A percentile compares a stretch with the other conserved stretches of the same genome.
Conservation (phyloP, 35 echinoderm and acorn worm species). For the Nesometra sesokonis region DNA sequence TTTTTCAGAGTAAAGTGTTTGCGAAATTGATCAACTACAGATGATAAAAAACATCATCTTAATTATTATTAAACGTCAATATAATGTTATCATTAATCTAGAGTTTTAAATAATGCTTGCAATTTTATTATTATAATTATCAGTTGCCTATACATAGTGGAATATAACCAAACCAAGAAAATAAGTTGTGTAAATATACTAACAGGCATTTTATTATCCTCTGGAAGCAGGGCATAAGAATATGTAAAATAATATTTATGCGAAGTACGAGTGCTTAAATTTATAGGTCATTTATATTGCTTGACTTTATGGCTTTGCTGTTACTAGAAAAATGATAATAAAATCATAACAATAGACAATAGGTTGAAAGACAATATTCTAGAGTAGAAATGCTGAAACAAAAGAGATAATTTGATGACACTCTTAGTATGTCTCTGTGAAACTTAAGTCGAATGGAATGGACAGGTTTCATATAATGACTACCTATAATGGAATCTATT, state of each 20-base stretch:
- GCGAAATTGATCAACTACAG: no score
- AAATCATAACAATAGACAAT: background rate
- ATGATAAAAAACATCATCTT: no score
- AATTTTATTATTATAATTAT: no score
- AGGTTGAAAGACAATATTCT: background rate
- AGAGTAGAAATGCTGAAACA: background rate
- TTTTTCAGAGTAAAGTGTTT: no score
- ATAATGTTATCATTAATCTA: no score
- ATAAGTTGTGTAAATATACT: background rate
- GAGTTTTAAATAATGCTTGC: no score
- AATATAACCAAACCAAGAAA: background rate
- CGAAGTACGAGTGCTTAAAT: background rate
- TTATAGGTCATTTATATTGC: background rate
- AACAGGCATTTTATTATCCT: background rate
- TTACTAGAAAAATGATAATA: background rate
- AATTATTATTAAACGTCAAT: no score
- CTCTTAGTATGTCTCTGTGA: background rate
- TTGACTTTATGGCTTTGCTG: background rate
- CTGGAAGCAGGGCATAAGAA: background rate
- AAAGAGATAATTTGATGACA: background rate
- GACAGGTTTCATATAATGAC: no score
- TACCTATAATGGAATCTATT: no score
- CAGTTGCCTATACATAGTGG: no score
- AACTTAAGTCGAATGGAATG: background rate
- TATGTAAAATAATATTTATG: background rate